Conservation (phyloP, 2,797 vertebrate species). For the Orientallactaga sibirica region DNA sequence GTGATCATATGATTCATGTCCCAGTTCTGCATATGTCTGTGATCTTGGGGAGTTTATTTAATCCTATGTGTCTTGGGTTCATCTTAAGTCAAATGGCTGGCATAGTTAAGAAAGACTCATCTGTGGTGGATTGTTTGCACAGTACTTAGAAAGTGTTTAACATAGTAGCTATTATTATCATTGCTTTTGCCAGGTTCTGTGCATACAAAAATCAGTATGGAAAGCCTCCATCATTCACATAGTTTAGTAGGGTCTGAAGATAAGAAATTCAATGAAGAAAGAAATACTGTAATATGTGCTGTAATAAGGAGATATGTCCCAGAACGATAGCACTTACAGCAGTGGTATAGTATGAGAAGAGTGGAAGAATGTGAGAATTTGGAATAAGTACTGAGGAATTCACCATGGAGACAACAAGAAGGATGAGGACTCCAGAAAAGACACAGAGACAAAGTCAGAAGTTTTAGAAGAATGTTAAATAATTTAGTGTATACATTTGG, state of each 20-base stretch:
- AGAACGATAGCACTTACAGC: background rate
- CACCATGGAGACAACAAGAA: background rate
- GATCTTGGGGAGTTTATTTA: background rate
- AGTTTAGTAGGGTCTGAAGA: background rate
- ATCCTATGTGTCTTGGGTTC: background rate
- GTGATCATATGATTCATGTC: background rate
- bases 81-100: background rate
- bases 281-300: background rate
- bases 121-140: background rate
- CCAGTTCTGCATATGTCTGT: background rate
- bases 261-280: background rate
- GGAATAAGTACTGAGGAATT: background rate
- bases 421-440: background rate
- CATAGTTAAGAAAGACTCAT: background rate
- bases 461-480: background rate
- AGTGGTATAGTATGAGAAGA: background rate
- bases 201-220: background rate
- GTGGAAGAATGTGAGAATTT: background rate
- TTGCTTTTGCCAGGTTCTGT: background rate
- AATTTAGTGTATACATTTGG: background rate
- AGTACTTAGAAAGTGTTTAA: background rate
- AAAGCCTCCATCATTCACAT: background rate
- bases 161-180: background rate
- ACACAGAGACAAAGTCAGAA: background rate
- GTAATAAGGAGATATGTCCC: background rate